These are phyloP conservation scores for Drepanosiphum platanoidis DNA, from an alignment of 2,888 invertebrate species.

Conservation along the genomic window DNA sequence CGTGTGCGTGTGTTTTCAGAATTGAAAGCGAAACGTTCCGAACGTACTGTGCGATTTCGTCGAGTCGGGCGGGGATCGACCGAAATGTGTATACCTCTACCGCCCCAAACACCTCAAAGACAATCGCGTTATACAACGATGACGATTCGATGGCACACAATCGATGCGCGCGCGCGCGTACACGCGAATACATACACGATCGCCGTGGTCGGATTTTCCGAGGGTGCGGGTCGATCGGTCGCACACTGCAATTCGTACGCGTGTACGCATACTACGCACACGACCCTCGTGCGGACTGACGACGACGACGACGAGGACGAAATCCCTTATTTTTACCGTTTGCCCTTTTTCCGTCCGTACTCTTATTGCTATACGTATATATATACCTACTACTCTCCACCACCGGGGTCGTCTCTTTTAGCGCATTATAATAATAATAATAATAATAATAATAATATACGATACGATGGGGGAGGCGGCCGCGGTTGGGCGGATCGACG, in stretches of 20 bases:
- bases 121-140: too few relatives aligned
- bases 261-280: neutral
- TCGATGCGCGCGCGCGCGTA: too few relatives aligned
- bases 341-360: constrained; percentile 43
- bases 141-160: too few relatives aligned
- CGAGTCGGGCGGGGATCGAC: too few relatives aligned
- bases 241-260: too few relatives aligned
- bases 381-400: neutral
- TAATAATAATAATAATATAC: neutral
- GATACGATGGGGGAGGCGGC: neutral
- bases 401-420: neutral
- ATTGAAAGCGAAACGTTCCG: too few relatives aligned
- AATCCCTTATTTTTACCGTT: constrained; percentile 51
- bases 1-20: too few relatives aligned
- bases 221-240: neutral
- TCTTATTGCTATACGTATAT: too few relatives aligned
- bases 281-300: neutral
- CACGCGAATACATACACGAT: neutral
- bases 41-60: too few relatives aligned
- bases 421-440: constrained; percentile 21
- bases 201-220: neutral
- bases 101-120: too few relatives aligned
- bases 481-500: neutral
- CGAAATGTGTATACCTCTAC: too few relatives aligned
- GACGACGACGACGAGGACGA: neutral